Evolutionary conservation across 2,888 invertebrate genomes (phyloP).

Genomic region (Gryllus longicercus): DNA sequence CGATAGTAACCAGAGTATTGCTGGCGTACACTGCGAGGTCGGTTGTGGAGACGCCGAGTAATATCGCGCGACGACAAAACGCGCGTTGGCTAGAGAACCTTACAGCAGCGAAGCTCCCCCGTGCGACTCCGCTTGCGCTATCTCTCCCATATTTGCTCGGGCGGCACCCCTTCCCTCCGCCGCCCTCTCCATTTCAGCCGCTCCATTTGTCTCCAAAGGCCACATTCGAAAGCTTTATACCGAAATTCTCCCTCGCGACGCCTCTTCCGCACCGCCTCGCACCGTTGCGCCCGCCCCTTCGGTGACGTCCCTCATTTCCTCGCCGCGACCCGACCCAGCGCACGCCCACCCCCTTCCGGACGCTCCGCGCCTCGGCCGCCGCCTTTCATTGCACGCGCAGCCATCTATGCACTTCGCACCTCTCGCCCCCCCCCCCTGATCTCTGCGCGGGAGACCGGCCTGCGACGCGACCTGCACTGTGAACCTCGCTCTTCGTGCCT

Average conservation of each 20-base stretch:
- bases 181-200: constrained; percentile 17
- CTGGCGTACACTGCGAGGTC: too few relatives aligned
- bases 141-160: not conserved
- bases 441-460: too few relatives aligned
- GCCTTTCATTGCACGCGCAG: not conserved
- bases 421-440: not conserved
- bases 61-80: too few relatives aligned
- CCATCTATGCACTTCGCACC: not conserved
- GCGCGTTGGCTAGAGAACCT: too few relatives aligned
- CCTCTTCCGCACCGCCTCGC: not conserved
- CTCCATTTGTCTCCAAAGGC: constrained; percentile 10
- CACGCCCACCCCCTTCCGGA: not conserved
- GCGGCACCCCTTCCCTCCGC: not conserved
- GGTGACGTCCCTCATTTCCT: not conserved
- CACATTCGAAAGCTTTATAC: constrained; percentile 17
- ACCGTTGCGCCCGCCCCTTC: not conserved
- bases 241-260: not conserved
- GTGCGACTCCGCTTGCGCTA: not conserved
- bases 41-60: too few relatives aligned
- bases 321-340: not conserved
- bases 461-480: too few relatives aligned
- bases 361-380: too few relatives aligned
- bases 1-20: too few relatives aligned
- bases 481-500: too few relatives aligned
- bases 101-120: too few relatives aligned